phyloP scores from a whole-genome alignment of 2,113 vertebrate species.

The Aspiorhynchus laticeps region DNA sequence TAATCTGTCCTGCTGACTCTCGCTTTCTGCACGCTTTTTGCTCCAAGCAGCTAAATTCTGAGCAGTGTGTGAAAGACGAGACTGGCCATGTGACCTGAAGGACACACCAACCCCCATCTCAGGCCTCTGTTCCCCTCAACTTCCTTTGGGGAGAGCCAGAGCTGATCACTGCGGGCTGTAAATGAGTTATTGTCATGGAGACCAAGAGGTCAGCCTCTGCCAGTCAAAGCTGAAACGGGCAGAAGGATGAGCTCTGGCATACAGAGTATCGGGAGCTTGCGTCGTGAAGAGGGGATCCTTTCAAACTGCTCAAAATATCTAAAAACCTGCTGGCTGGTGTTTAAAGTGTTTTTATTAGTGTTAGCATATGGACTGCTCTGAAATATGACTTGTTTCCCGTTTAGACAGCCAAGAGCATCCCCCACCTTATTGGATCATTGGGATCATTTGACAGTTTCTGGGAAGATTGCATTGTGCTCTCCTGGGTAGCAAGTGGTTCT shows the following conservation, averaged over 20 bases:
- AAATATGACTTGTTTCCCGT: constrained; percentile 39
- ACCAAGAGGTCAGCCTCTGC: constrained; percentile 26
- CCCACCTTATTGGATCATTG: background rate
- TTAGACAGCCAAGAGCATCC: constrained; percentile 15
- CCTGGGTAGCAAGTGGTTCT: constrained; percentile 20
- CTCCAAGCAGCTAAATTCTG: background rate
- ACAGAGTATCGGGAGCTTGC: background rate
- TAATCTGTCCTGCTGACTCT: constrained; percentile 12
- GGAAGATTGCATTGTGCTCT: background rate
- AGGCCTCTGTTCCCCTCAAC: constrained; percentile 20
- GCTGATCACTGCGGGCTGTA: constrained; percentile 16
- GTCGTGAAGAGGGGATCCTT: background rate
- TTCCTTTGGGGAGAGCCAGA: constrained; percentile 24
- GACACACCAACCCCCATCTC: constrained; percentile 28
- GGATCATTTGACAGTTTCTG: background rate
- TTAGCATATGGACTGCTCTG: background rate
- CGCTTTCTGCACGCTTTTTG: background rate
- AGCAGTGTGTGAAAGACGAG: constrained; percentile 27
- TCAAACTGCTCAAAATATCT: background rate
- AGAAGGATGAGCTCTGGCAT: constrained; percentile 18
- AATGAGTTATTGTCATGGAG: constrained; percentile 42
- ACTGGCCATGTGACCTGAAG: constrained; percentile 26
- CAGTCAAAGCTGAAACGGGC: constrained; percentile 21
- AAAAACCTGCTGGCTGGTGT: background rate
- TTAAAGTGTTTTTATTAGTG: background rate